Evolutionary conservation across 2,113 vertebrate genomes (phyloP).

Genomic region (Periophthalmodon schlosseri): DNA sequence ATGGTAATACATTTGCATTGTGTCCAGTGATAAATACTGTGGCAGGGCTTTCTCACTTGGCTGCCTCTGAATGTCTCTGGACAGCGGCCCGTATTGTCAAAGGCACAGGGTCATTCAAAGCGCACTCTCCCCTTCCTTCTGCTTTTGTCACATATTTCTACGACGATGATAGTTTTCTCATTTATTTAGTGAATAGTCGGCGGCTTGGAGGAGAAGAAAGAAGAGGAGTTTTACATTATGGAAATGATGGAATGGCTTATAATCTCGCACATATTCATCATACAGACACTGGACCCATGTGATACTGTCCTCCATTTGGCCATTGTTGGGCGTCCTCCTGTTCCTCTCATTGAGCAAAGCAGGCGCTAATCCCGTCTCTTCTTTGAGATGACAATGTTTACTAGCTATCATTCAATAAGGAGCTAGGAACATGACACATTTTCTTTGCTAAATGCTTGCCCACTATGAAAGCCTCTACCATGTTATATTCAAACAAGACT

Average conservation of each 20-base stretch:
- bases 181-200: constrained; percentile 83
- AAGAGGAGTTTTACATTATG: constrained; percentile 79
- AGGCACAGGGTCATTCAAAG: constrained; percentile 76
- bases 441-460: constrained; percentile 45
- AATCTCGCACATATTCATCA: constrained; percentile 82
- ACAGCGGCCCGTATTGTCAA: constrained; percentile 70
- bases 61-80: constrained; percentile 74
- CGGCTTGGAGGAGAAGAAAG: constrained; percentile 55
- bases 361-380: constrained; percentile 71
- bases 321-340: constrained; percentile 71
- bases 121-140: constrained; percentile 61
- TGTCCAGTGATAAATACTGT: constrained; percentile 81
- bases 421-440: constrained; percentile 58
- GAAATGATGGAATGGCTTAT: constrained; percentile 79
- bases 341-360: constrained; percentile 63
- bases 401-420: constrained; percentile 72
- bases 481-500: constrained; percentile 12
- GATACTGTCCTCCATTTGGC: constrained; percentile 74
- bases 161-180: constrained; percentile 80
- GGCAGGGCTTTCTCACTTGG: constrained; percentile 76
- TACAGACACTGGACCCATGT: constrained; percentile 73
- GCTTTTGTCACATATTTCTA: constrained; percentile 78
- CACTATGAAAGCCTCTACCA: constrained; percentile 8
- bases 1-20: constrained; percentile 81
- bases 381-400: constrained; percentile 75